A percentile compares a stretch with the other conserved stretches of the same genome.
Evolutionary conservation across 2,888 invertebrate species (phyloP).

Genomic region (Euplexia lucipara): DNA sequence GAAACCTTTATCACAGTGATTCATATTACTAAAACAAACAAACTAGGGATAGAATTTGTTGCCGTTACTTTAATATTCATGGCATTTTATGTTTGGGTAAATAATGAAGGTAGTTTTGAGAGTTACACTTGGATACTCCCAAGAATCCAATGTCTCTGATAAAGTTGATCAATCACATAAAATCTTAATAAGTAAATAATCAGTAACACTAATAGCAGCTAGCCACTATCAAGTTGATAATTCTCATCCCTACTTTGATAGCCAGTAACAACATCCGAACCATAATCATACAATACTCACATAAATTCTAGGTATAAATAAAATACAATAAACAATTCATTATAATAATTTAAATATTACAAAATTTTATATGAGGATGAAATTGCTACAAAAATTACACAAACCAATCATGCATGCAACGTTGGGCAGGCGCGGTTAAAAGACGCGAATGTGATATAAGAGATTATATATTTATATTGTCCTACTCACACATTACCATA

Average conservation of each 20-base stretch:
- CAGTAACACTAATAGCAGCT: not conserved
- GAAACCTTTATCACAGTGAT: slow-evolving; percentile 73
- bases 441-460: not conserved
- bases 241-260: slow-evolving; percentile 44
- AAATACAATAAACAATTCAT: slow-evolving; percentile 33
- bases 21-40: slow-evolving; percentile 45
- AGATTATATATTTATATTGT: not conserved
- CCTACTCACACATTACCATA: not conserved
- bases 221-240: not conserved
- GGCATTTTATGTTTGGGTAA: not conserved
- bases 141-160: not conserved
- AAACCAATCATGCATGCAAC: slow-evolving; percentile 36
- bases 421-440: not conserved
- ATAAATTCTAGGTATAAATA: slow-evolving; percentile 14
- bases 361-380: slow-evolving; percentile 20
- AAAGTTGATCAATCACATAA: not conserved
- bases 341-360: slow-evolving; percentile 27
- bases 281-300: slow-evolving; percentile 20
- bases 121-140: not conserved
- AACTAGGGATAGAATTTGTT: slow-evolving; percentile 32
- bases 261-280: slow-evolving; percentile 37
- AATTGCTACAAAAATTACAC: slow-evolving; percentile 28
- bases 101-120: not conserved
- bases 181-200: not conserved
- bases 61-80: not conserved